phyloP scores from a whole-genome alignment of 2,888 invertebrate species.

The Gasteruption jaculator region DNA sequence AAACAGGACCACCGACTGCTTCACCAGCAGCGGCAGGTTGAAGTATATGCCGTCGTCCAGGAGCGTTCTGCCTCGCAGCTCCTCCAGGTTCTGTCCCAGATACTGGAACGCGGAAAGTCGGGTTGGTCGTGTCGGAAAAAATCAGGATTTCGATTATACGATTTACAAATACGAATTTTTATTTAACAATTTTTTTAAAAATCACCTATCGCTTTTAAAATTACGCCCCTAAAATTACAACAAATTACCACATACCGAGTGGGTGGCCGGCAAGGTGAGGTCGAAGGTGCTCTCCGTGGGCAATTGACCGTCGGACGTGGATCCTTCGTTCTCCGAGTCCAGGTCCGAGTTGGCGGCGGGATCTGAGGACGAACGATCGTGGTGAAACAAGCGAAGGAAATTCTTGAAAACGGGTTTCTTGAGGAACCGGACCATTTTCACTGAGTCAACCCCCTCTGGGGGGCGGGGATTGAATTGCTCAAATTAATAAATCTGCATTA shows the following conservation, averaged over 20 bases:
- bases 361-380: too few relatives aligned
- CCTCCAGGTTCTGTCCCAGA: conserved; percentile 59
- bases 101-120: conserved; percentile 57
- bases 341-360: too few relatives aligned
- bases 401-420: too few relatives aligned
- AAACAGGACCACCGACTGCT: conserved; percentile 63
- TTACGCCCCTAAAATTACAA: neutral
- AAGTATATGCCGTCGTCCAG: conserved; percentile 56
- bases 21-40: conserved; percentile 58
- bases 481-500: too few relatives aligned
- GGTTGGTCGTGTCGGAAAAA: too few relatives aligned
- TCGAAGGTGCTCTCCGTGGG: conserved; percentile 48
- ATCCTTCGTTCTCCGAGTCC: too few relatives aligned
- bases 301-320: conserved; percentile 5
- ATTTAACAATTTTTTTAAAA: neutral
- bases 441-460: too few relatives aligned
- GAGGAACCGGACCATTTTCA: too few relatives aligned
- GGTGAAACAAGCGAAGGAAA: too few relatives aligned
- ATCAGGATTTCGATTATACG: too few relatives aligned
- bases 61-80: conserved; percentile 63
- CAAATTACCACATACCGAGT: conserved; percentile 57
- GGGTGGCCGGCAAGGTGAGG: conserved; percentile 56
- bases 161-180: too few relatives aligned
- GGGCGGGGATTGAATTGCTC: too few relatives aligned
- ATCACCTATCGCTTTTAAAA: neutral